These are phyloP conservation scores for Tillus elongatus DNA, from an alignment of 2,888 invertebrate genomes.

Conservation along the genomic window DNA sequence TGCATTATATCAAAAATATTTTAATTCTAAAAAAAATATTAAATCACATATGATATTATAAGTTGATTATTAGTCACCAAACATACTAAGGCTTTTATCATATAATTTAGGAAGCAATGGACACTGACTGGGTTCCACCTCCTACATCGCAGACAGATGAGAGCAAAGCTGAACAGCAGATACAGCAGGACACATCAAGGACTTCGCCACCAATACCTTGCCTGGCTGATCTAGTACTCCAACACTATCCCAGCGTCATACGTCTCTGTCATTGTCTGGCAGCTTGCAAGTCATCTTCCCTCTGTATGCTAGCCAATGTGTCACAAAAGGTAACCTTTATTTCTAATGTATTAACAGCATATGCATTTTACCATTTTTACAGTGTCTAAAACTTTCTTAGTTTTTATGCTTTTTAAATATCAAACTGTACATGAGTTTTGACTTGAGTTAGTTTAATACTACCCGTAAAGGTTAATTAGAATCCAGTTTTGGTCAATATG, in stretches of 20 bases:
- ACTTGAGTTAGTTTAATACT: too few species aligned
- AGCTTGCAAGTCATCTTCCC: conserved; percentile 61
- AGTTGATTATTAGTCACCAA: too few species aligned
- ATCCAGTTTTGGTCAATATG: too few species aligned
- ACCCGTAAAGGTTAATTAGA: too few species aligned
- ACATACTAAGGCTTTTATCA: too few species aligned
- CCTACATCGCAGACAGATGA: conserved; percentile 69
- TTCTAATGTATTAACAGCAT: too few species aligned
- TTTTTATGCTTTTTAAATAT: conserved; percentile 9
- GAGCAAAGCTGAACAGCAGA: conserved; percentile 63
- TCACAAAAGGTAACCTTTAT: conserved; percentile 30
- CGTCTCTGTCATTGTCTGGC: conserved; percentile 72
- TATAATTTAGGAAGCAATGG: too few species aligned
- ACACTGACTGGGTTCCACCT: conserved; percentile 17
- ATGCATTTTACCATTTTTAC: neutral
- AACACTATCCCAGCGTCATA: conserved; percentile 73
- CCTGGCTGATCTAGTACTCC: conserved; percentile 65
- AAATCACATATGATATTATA: too few species aligned
- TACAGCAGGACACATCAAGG: conserved; percentile 35
- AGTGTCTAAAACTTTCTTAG: conserved; percentile 7
- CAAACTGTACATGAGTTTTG: neutral
- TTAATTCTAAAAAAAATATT: too few species aligned
- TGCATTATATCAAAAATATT: too few species aligned
- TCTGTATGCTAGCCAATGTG: conserved; percentile 52
- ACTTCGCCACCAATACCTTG: conserved; percentile 46